These are phyloP conservation scores for Drosophila multiciliata DNA, from an alignment of 2,888 invertebrate genomes.

Conservation along the genomic window DNA sequence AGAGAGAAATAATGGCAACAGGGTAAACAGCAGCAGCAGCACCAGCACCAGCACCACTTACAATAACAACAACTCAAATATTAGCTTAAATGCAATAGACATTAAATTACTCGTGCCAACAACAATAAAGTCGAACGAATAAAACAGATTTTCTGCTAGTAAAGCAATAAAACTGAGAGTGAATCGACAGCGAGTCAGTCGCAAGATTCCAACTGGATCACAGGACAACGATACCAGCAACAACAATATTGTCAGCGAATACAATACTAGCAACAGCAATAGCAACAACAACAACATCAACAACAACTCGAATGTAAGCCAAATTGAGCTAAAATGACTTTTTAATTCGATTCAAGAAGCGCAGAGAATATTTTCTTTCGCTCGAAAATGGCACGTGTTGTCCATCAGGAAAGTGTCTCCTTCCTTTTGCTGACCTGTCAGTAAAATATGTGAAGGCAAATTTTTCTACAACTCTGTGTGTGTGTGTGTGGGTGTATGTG, in stretches of 20 bases:
- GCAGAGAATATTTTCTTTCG: constrained; percentile 1
- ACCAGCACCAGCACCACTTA: constrained; percentile 29
- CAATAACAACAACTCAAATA: constrained; percentile 59
- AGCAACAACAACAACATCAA: constrained; percentile 5
- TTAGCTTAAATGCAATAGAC: constrained; percentile 78
- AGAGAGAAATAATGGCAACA: constrained; percentile 26
- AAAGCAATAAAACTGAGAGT: constrained; percentile 69
- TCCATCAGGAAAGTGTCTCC: constrained; percentile 11
- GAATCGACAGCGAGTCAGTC: constrained; percentile 34
- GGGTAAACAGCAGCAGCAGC: constrained; percentile 9
- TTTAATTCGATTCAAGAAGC: constrained; percentile 69
- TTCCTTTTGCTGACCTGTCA: not conserved
- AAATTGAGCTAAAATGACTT: constrained; percentile 73
- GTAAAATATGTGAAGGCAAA: constrained; percentile 62
- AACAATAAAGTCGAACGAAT: constrained; percentile 72
- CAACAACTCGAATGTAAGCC: constrained; percentile 13
- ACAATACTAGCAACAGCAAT: not conserved
- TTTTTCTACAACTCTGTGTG: constrained; percentile 34
- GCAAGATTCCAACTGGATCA: constrained; percentile 47
- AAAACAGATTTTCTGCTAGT: constrained; percentile 81
- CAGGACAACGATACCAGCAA: constrained; percentile 7
- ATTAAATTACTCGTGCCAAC: constrained; percentile 74
- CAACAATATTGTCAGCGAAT: constrained; percentile 6
- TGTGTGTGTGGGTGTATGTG: not conserved
- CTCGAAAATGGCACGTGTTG: constrained; percentile 27